phyloP scores from a whole-genome alignment of 2,797 vertebrate genomes.

The Perdix hodgsoniae region DNA sequence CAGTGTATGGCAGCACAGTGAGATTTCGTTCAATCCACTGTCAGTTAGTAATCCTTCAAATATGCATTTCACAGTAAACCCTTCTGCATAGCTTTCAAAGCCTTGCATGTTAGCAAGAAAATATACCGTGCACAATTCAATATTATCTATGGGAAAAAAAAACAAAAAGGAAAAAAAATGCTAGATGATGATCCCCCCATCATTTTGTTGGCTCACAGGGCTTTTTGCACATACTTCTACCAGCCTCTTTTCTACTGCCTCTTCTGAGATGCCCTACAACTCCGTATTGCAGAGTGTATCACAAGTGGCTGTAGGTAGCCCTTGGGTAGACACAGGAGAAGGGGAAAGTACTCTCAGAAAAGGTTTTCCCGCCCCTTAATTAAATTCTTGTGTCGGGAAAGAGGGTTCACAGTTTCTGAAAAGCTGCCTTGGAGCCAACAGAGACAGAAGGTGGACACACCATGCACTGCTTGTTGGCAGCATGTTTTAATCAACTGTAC shows the following conservation, averaged over 20 bases:
- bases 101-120: neutral
- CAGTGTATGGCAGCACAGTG: neutral
- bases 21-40: neutral
- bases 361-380: neutral
- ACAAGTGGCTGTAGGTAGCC: neutral
- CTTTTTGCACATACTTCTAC: neutral
- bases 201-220: neutral
- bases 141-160: neutral
- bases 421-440: neutral
- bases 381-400: neutral
- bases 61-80: constrained; percentile 34
- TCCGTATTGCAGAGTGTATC: neutral
- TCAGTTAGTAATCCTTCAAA: constrained; percentile 5
- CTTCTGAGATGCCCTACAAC: neutral
- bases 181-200: neutral
- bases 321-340: neutral
- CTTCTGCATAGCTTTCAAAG: neutral
- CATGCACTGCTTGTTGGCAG: neutral
- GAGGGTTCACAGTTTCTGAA: neutral
- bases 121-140: neutral
- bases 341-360: neutral
- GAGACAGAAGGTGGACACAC: neutral
- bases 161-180: neutral
- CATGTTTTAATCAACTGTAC: neutral
- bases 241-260: neutral